Evolutionary conservation across 2,888 invertebrate species (phyloP), one percentile per base, ranked within the genome.

Genomic region (Empis stercorea): DNA sequence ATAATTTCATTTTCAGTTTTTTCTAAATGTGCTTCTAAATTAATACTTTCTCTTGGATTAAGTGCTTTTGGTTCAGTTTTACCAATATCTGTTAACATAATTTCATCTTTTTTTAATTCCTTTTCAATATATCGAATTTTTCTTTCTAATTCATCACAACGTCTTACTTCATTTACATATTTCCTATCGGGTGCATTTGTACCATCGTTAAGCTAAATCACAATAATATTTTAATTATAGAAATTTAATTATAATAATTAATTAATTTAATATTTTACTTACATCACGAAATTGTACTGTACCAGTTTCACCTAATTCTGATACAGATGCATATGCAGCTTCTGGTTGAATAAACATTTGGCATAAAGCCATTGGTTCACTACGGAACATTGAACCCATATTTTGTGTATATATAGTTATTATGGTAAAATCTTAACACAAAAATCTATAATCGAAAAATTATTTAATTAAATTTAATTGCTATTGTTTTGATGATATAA

Each of bases 341-440:
- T 95, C 95, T 38, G 93, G 89, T 71, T 95, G 95, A 60, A 95
- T 86, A 74, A 93, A 95, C 71, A 95, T 82, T 74, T 96, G 95
- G 76, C 89, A 87, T 56, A 91, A 71, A 51, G 84, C 82, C 92
- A 93, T 93, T 73, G 89, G 84, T 69, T 91, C 89, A 70, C 89
- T 88, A 54, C 91, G 79, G 72, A 89, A 91, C 76, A 89, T 77
- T 62, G 84, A 77, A 72, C 84, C 84, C 84, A 85, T 85, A 57
- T 57, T 63, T 63, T 20, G n/a, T n/a, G n/a, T n/a, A n/a, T n/a
- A n/a, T n/a, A n/a, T n/a, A n/a, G n/a, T n/a, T n/a, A n/a, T n/a
- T n/a, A n/a, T n/a, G n/a, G n/a, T n/a, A n/a, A n/a, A n/a, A n/a
- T n/a, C n/a, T n/a, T n/a, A n/a, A n/a, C n/a, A n/a, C n/a, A n/a